Evolutionary conservation across 2,888 invertebrate species (phyloP), one percentile per base, ranked within the genome.

Genomic region (Macaria notata): DNA sequence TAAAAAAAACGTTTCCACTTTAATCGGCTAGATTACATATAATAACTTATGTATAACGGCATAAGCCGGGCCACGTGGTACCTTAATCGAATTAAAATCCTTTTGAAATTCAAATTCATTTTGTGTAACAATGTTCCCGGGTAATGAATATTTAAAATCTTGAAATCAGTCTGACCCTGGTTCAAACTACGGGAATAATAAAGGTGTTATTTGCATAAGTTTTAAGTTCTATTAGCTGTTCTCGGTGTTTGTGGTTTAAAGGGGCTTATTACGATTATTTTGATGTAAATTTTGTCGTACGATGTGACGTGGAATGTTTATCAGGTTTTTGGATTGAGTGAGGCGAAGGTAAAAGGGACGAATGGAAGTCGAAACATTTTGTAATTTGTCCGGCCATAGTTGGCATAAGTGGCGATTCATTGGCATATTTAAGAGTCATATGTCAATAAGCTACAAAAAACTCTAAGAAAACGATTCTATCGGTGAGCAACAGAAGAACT

Each of bases 181-280:
- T 53, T 61, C 57, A 59, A 43, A 46, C 38, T 43, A 50, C 49
- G 33, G 48, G 46, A 50, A 52, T 31, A 43, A 8, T 41, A 41
- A n/a, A 38, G 56, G 9, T 45, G 31, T 9, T 53, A 62, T 66
- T 66, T 61, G 54, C 66, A 66, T 66, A 66, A 54, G 47, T 52
- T 59, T 54, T 45, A 46, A 49, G 53, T 54, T 58, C 58, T 46
- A 54, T 58, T 50, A 54, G 43, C 4, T 5, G 45, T n/a, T 45
- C 48, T 48, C 38, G 43, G 50, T 50, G 44, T 50, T 50, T 38
- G 50, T 50, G 50, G 44, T 50, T 47, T 56, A 51, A 49, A 45
- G 33, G 6, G 36, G 38, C 44, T 44, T 50, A 36, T 49, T 49
- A 50, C 29, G 44, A 36, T 43, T 50, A 29, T 50, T 30, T 44